Base-by-base conservation (phyloP, 1,140 invertebrate genomes). In the Caenorhabditis remanei region DNA sequence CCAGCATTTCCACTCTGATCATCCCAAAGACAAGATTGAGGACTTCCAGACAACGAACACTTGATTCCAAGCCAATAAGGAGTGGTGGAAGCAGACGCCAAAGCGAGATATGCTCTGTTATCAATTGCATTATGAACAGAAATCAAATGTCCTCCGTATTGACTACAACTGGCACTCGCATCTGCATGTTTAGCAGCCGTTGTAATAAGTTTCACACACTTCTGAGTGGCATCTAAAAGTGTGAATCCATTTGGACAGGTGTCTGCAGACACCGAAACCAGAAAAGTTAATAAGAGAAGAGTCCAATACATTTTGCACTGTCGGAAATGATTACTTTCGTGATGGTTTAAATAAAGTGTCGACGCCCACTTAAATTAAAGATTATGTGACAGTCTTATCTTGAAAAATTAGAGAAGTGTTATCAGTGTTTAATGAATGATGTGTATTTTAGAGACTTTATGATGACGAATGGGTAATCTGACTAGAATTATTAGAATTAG, bases 321-420 rank as follows among this genome's bases (percentile, higher is more conserved):
- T 79, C 71, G 71, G 71, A 79, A 79, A 79, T 79, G 71, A 79
- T 79, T 79, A 79, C 46, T 24, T 24, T 24, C n/a, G 46, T 7
- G 46, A 24, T 43, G 9, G n/a, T 50, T 79, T 79, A 79, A 79
- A 79, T 79, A 79, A 13, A 50, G n/a, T 79, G 71, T 79, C 14
- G 5, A 79, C 71, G 46, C 71, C 71, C 71, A 79, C 71, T 48
- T 13, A 32, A 79, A 79, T 24, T 79, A 16, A 14, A 41, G 71
- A 79, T 79, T 79, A 79, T 79, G 43, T 79, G 71, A 24, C 71
- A 79, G 11, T 79, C 71, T 79, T 79, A 79, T 79, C 71, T 79
- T 79, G n/a, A 50, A 24, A 50, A 79, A 50, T 50, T 19, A 19
- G 3, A 63, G 43, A 32, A 79, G 16, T 79, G 19, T 79, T 79